phyloP scores from a whole-genome alignment of 2,888 invertebrate species.

The Drosophila nigritarsus region DNA sequence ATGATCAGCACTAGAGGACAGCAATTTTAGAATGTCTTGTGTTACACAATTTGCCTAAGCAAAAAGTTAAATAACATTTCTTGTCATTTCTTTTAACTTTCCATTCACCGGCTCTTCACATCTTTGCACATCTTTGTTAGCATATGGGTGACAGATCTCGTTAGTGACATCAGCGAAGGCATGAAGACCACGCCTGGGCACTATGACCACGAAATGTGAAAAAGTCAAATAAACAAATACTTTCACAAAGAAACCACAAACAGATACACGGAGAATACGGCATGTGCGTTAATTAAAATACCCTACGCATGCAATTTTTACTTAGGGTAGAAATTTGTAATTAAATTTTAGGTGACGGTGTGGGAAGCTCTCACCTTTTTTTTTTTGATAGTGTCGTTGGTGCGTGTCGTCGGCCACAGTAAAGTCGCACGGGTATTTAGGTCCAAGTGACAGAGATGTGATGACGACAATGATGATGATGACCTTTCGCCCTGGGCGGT shows the following conservation, averaged over 20 bases:
- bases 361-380: slow-evolving; percentile 64
- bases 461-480: slow-evolving; percentile 29
- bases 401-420: slow-evolving; percentile 40
- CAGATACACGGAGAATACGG: slow-evolving; percentile 8
- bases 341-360: slow-evolving; percentile 53
- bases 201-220: background rate
- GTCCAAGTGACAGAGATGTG: slow-evolving; percentile 6
- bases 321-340: slow-evolving; percentile 55
- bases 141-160: slow-evolving; percentile 23
- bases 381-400: slow-evolving; percentile 1
- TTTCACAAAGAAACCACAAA: slow-evolving; percentile 62
- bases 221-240: slow-evolving; percentile 61
- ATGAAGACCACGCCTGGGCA: slow-evolving; percentile 23
- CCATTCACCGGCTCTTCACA: slow-evolving; percentile 17
- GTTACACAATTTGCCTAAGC: slow-evolving; percentile 60
- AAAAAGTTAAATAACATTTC: slow-evolving; percentile 68
- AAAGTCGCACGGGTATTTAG: slow-evolving; percentile 36
- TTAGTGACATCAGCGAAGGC: slow-evolving; percentile 52
- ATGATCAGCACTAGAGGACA: slow-evolving; percentile 33
- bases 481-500: slow-evolving; percentile 32
- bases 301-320: slow-evolving; percentile 21
- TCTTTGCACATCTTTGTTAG: slow-evolving; percentile 23
- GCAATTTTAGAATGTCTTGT: slow-evolving; percentile 43
- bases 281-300: slow-evolving; percentile 7
- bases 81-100: slow-evolving; percentile 29